These are phyloP conservation scores for Drosophila neotestacea DNA, from an alignment of 2,888 invertebrate species.

Conservation along the genomic window DNA sequence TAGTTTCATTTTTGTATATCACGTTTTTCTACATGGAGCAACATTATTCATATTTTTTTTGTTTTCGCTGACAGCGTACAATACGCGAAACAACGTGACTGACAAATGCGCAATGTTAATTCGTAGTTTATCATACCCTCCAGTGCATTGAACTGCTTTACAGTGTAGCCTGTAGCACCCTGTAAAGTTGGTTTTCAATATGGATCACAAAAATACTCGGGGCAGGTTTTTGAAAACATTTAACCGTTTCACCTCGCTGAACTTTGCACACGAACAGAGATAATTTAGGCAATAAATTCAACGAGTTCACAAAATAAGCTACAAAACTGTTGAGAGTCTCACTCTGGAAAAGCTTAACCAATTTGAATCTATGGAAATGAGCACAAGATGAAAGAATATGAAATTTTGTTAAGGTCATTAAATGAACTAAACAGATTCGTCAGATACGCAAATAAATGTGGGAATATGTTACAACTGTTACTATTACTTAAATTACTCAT, in stretches of 20 bases:
- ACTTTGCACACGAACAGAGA: slow-evolving; percentile 57
- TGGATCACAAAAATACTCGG: slow-evolving; percentile 46
- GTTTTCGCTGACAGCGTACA: slow-evolving; percentile 61
- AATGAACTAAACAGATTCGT: slow-evolving; percentile 11
- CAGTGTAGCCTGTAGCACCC: slow-evolving; percentile 41
- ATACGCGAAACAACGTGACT: slow-evolving; percentile 39
- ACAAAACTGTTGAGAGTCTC: slow-evolving; percentile 26
- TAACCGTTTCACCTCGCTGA: slow-evolving; percentile 83
- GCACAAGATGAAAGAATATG: slow-evolving; percentile 49
- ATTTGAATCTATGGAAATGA: slow-evolving; percentile 46
- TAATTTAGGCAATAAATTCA: slow-evolving; percentile 75
- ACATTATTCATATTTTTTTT: slow-evolving; percentile 68
- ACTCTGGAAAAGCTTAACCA: slow-evolving; percentile 27
- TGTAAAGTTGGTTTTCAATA: slow-evolving; percentile 32
- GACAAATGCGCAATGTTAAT: slow-evolving; percentile 23
- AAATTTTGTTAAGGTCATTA: slow-evolving; percentile 35
- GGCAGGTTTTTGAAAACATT: slow-evolving; percentile 78
- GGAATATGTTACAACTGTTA: neutral
- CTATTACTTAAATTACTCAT: neutral
- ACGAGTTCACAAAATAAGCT: slow-evolving; percentile 42
- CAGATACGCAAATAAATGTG: slow-evolving; percentile 8
- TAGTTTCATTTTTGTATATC: slow-evolving; percentile 27
- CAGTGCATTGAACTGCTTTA: slow-evolving; percentile 48
- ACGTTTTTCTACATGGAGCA: slow-evolving; percentile 37
- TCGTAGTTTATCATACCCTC: slow-evolving; percentile 25